Evolutionary conservation across 1,140 invertebrate species (phyloP).

Genomic region (Rhopalosiphum maidis): DNA sequence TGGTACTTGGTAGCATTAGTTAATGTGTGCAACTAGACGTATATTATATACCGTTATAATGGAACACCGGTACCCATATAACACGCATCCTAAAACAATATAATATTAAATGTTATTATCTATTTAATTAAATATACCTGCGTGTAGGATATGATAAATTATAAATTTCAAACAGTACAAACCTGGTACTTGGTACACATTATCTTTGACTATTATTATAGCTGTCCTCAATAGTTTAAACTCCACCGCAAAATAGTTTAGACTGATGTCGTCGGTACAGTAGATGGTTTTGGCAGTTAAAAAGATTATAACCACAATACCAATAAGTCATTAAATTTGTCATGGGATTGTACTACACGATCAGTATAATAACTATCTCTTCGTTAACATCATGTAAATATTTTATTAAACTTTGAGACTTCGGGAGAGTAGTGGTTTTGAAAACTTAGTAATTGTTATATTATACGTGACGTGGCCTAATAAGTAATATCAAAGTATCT

Average conservation of each 20-base stretch:
- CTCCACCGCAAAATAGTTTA: not conserved
- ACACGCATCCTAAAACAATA: conserved; percentile 9
- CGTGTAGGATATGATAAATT: not conserved
- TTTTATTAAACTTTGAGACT: not conserved
- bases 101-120: not conserved
- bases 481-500: not conserved
- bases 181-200: not conserved
- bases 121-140: not conserved
- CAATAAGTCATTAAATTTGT: not conserved
- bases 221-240: not conserved
- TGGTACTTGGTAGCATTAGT: not conserved
- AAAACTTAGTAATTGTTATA: not conserved
- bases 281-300: not conserved
- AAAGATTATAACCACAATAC: not conserved
- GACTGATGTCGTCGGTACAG: too few species aligned
- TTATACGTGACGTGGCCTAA: not conserved
- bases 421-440: not conserved
- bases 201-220: not conserved
- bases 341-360: not conserved
- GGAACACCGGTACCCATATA: not conserved
- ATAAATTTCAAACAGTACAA: not conserved
- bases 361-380: not conserved
- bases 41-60: not conserved
- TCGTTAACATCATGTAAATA: not conserved
- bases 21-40: not conserved